Evolutionary conservation across 2,888 invertebrate species (phyloP).

Genomic region (Lamproptera curius): DNA sequence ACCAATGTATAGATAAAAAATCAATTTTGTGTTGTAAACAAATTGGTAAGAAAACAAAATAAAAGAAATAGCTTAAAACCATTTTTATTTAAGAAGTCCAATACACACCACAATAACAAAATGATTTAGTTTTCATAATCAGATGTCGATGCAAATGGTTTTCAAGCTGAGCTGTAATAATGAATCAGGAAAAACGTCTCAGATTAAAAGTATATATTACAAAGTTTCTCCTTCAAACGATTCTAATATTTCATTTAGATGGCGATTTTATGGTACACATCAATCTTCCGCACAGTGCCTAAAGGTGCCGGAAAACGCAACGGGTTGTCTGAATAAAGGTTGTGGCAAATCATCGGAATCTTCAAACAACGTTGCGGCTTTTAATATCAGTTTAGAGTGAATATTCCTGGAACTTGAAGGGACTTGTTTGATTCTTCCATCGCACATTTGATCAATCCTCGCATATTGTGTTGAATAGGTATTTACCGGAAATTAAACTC

Average conservation of each 20-base stretch:
- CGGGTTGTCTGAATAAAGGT: conserved; percentile 33
- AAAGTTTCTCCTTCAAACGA: conserved; percentile 35
- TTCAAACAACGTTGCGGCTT: conserved; percentile 16
- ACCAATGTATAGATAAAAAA: no score
- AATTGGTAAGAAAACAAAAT: no score
- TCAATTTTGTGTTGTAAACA: no score
- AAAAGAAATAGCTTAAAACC: no score
- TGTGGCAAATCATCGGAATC: conserved; percentile 24
- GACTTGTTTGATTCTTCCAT: conserved; percentile 32
- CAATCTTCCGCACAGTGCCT: conserved; percentile 29
- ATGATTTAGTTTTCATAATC: no score
- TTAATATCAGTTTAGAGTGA: conserved; percentile 41
- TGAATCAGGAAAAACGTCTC: not conserved
- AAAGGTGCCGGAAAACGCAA: conserved; percentile 31
- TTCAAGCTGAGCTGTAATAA: no score
- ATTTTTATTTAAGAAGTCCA: no score
- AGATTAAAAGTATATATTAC: conserved; percentile 27
- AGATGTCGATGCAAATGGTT: no score
- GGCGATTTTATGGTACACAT: conserved; percentile 36
- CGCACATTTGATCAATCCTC: conserved; percentile 36
- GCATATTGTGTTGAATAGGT: conserved; percentile 44
- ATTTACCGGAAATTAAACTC: conserved; percentile 33
- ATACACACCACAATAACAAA: no score
- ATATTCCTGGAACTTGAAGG: conserved; percentile 25
- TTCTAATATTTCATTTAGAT: conserved; percentile 35